Conservation (phyloP, 2,888 invertebrate genomes). For the Lomographa bimaculata region DNA sequence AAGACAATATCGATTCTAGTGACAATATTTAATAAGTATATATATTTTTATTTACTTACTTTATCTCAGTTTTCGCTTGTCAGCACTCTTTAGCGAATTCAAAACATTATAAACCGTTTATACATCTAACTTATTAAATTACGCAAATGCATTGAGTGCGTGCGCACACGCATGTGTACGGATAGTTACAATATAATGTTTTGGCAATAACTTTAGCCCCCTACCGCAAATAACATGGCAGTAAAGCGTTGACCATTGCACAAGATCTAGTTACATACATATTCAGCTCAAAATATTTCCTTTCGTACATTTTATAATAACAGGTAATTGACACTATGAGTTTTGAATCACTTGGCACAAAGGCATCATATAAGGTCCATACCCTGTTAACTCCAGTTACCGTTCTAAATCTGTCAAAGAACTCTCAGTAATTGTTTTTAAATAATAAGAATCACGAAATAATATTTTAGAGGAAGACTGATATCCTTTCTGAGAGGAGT, state of each 20-base stretch:
- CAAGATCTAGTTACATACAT: constrained; percentile 64
- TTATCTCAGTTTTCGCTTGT: constrained; percentile 37
- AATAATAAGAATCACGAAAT: constrained; percentile 42
- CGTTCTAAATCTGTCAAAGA: constrained; percentile 71
- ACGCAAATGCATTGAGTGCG: constrained; percentile 73
- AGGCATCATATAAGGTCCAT: constrained; percentile 78
- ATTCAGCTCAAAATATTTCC: constrained; percentile 32
- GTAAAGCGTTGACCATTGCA: constrained; percentile 66
- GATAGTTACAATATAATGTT: constrained; percentile 50
- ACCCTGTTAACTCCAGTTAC: constrained; percentile 77
- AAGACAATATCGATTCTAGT: constrained; percentile 63
- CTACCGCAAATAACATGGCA: constrained; percentile 50
- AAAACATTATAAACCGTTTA: constrained; percentile 56
- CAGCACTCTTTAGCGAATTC: constrained; percentile 59
- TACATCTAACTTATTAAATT: constrained; percentile 69
- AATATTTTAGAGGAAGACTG: constrained; percentile 66
- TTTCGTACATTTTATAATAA: constrained; percentile 63
- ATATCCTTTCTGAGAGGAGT: constrained; percentile 71
- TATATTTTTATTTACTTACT: no score
- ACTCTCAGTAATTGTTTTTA: constrained; percentile 63
- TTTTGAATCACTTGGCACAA: constrained; percentile 82
- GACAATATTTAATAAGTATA: constrained; percentile 46
- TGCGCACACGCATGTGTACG: constrained; percentile 55
- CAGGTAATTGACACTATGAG: constrained; percentile 79
- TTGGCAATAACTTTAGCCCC: constrained; percentile 61